Conservation (phyloP, 1,140 invertebrate species). For the Vollenhovia emeryi region DNA sequence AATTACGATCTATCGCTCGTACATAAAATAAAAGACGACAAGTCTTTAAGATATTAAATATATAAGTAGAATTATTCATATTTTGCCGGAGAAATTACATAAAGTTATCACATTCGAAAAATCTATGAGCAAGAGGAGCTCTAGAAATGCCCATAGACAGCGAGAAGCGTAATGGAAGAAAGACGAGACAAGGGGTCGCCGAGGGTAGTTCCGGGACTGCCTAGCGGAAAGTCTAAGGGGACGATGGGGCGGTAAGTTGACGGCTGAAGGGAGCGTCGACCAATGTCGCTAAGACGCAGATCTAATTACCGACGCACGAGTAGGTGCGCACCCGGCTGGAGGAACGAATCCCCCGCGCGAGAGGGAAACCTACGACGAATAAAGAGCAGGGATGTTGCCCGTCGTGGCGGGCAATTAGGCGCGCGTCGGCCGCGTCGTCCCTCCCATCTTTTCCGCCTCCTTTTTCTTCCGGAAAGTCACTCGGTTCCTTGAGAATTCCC, state of each 20-base stretch:
- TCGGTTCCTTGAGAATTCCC: conserved; percentile 3
- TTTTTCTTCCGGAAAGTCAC: conserved; percentile 36
- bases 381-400: conserved; percentile 68
- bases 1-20: background rate
- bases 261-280: conserved; percentile 75
- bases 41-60: background rate
- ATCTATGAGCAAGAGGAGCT: background rate
- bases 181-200: background rate
- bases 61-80: too few species aligned
- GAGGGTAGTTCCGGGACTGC: background rate
- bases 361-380: conserved; percentile 44
- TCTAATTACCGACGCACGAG: conserved; percentile 82
- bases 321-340: conserved; percentile 74
- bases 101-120: background rate
- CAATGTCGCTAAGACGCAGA: conserved; percentile 74
- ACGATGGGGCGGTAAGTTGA: conserved; percentile 75
- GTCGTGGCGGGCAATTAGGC: conserved; percentile 79
- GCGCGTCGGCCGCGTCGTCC: conserved; percentile 75
- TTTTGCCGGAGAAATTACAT: background rate
- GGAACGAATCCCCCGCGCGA: conserved; percentile 58
- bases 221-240: conserved; percentile 33
- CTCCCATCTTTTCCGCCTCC: conserved; percentile 38
- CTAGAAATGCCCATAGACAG: conserved; percentile 31
- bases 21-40: background rate
- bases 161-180: conserved; percentile 5